A percentile compares a stretch with the other conserved stretches of the same genome.
Evolutionary conservation across 2,113 vertebrate genomes (phyloP).

Genomic region (Zapus hudsonius): DNA sequence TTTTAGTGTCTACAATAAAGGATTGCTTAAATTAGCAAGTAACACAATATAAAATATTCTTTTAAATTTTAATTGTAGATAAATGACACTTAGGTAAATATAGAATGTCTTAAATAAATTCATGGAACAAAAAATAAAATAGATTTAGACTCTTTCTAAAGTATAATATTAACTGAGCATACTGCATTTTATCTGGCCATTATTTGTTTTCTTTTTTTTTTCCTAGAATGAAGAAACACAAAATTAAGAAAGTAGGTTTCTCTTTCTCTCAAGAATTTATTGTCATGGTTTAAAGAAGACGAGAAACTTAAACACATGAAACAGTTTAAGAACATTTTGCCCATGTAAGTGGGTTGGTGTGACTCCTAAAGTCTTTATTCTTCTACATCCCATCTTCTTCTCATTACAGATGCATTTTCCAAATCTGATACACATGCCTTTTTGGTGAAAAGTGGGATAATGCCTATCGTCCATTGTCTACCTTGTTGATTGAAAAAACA

Average conservation of each 20-base stretch:
- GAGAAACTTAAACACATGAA: conserved; percentile 52
- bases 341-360: conserved; percentile 5
- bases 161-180: not conserved
- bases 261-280: conserved; percentile 21
- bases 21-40: not conserved
- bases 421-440: conserved; percentile 71
- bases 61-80: not conserved
- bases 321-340: conserved; percentile 47
- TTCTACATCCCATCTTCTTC: conserved; percentile 61
- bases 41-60: not conserved
- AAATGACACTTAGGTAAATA: not conserved
- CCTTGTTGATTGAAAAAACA: conserved; percentile 76
- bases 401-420: conserved; percentile 66
- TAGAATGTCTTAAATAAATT: not conserved
- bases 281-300: conserved; percentile 11
- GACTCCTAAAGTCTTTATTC: not conserved
- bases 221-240: not conserved
- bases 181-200: not conserved
- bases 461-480: conserved; percentile 74
- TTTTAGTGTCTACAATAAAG: not conserved
- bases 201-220: not conserved
- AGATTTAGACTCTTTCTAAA: not conserved
- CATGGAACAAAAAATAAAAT: not conserved
- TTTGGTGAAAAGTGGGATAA: conserved; percentile 66
- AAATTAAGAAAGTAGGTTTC: not conserved